phyloP scores from a whole-genome alignment of 2,888 invertebrate genomes.

The Drosophila kambysellisi region DNA sequence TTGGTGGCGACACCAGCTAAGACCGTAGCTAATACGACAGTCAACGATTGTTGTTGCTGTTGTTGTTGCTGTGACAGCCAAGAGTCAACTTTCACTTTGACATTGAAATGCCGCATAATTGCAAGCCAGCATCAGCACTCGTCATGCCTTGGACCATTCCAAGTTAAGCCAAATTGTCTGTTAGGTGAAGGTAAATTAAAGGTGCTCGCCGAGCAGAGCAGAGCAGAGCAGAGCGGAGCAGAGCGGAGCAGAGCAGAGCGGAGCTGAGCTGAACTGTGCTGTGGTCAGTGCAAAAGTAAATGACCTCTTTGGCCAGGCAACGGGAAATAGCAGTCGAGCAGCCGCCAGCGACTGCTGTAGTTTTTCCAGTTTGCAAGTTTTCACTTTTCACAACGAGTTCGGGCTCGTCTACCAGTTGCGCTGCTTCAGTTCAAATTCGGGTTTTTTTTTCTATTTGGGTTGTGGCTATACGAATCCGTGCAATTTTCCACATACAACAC shows the following conservation, averaged over 20 bases:
- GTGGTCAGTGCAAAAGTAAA: constrained; percentile 60
- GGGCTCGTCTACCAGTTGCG: constrained; percentile 12
- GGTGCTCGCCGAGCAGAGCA: constrained; percentile 35
- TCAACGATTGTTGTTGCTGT: constrained; percentile 28
- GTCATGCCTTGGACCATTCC: constrained; percentile 36
- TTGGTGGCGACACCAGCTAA: constrained; percentile 4
- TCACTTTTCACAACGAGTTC: constrained; percentile 76
- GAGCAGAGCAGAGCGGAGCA: neutral
- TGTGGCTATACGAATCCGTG: constrained; percentile 34
- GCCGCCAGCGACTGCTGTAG: constrained; percentile 50
- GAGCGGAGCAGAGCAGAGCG: constrained; percentile 23
- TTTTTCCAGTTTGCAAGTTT: constrained; percentile 76
- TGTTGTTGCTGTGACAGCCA: constrained; percentile 38
- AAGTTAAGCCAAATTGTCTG: constrained; percentile 46
- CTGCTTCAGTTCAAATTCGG: constrained; percentile 12
- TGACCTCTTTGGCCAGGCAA: constrained; percentile 63
- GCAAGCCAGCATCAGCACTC: constrained; percentile 41
- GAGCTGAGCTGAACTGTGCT: constrained; percentile 7
- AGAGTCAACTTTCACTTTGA: constrained; percentile 85
- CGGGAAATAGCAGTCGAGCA: constrained; percentile 61
- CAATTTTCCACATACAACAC: constrained; percentile 58
- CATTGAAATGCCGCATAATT: constrained; percentile 83
- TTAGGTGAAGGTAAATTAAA: constrained; percentile 62
- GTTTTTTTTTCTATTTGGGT: constrained; percentile 4
- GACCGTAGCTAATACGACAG: constrained; percentile 48